A percentile compares a stretch with the other conserved stretches of the same genome.
Evolutionary conservation across 1,140 invertebrate species (phyloP).

Genomic region (Aphelenchoides avenae): DNA sequence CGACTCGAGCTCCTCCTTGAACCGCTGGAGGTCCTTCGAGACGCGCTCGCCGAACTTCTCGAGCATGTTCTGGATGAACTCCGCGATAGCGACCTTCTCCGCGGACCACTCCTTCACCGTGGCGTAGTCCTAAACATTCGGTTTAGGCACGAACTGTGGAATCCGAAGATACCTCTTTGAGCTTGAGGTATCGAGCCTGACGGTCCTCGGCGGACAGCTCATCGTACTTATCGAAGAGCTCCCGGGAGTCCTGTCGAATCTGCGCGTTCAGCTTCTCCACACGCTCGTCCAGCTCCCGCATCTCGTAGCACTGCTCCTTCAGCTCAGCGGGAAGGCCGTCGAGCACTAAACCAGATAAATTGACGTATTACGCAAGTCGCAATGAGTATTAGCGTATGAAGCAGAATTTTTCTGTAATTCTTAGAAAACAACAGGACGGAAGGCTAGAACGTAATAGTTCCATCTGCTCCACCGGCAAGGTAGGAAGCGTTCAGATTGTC

Average conservation of each 20-base stretch:
- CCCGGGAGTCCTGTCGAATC: constrained; percentile 18
- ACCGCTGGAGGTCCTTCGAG: constrained; percentile 26
- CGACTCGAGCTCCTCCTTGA: constrained; percentile 27
- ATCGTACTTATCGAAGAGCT: constrained; percentile 19
- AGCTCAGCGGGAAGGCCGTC: constrained; percentile 24
- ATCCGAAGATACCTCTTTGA: constrained; percentile 2
- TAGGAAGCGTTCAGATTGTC: too few relatives aligned
- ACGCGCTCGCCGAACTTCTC: constrained; percentile 30
- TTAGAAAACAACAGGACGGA: too few relatives aligned
- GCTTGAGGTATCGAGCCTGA: neutral
- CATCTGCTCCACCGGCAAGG: too few relatives aligned
- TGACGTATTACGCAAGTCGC: too few relatives aligned
- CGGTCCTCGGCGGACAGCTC: neutral
- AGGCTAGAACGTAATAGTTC: too few relatives aligned
- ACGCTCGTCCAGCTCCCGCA: constrained; percentile 25
- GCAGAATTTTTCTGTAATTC: too few relatives aligned
- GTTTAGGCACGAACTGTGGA: too few relatives aligned
- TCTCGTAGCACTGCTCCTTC: constrained; percentile 22
- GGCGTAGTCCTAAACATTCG: constrained; percentile 24
- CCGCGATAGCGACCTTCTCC: constrained; percentile 23
- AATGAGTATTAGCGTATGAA: too few relatives aligned
- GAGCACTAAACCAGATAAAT: constrained; percentile 16
- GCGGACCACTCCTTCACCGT: constrained; percentile 12
- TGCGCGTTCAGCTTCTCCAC: constrained; percentile 12
- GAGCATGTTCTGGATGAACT: constrained; percentile 18